Base-by-base conservation (phyloP, 2,888 invertebrate species). In the Adelognathus sp. region DNA sequence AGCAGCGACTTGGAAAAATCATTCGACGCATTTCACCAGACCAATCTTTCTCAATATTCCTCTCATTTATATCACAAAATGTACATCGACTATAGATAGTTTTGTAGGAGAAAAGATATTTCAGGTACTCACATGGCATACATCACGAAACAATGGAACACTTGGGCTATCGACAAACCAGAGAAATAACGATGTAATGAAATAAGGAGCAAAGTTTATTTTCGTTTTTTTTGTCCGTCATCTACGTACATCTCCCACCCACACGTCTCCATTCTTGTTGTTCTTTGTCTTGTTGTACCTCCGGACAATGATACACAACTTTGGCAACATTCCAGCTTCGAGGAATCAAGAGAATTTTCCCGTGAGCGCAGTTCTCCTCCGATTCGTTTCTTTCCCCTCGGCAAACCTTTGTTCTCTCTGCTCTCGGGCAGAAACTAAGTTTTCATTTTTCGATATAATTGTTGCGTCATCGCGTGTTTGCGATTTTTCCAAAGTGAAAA, bases 261-360 rank as follows among this genome's bases (percentile, higher is more conserved):
- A 18, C 21, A 14, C 24, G 46, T 66, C 64, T 67, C 58, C 63
- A 29, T 69, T 44, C 52, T 63, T 36, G 24, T 70, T 52, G 52
- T 79, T 79, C 71, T 69, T 79, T 75, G 72, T 84, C 80, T 83
- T 84, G 81, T 81, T 81, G 86, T 85, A 86, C 88, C 88, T 88
- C 87, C 86, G 87, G 83, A 82, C 86, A 84, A 84, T 85, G 85
- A 85, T 85, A 87, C 87, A 86, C 86, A 87, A 88, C 80, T 87
- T 86, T 89, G 89, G 89, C 89, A 80, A 72, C 72, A 81, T 77
- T 88, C 88, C 89, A 89, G 85, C 84, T 86, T 83, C 81, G 83
- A 84, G 87, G n/a, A 88, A 88, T 89, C 88, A 88, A 88, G 86
- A n/a, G n/a, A 82, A 81, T 54, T 52, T 70, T 29, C 46, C 16